Conservation (phyloP, 2,113 vertebrate species). For the Syngnathus floridae region DNA sequence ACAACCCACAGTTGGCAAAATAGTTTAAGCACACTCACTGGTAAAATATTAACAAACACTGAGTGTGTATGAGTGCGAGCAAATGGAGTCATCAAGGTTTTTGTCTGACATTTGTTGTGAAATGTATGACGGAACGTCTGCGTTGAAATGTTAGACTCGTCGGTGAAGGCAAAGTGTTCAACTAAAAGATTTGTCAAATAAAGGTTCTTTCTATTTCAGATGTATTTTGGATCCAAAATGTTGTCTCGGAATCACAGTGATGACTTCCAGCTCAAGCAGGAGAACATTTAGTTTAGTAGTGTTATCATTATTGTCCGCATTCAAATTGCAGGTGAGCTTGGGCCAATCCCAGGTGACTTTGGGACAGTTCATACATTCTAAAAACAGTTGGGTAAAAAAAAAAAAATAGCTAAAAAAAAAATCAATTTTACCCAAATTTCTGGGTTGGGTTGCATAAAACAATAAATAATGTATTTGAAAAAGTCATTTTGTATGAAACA, state of each 20-base stretch:
- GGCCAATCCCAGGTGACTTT: background rate
- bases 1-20: background rate
- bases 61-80: background rate
- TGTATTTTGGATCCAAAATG: constrained; percentile 40
- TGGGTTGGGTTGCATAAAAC: too few relatives aligned
- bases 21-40: constrained; percentile 6
- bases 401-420: too few relatives aligned
- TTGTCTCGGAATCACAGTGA: constrained; percentile 6
- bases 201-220: constrained; percentile 46
- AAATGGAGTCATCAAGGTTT: background rate
- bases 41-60: background rate
- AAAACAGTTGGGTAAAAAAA: too few relatives aligned
- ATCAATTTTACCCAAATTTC: too few relatives aligned
- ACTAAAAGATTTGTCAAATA: constrained; percentile 52
- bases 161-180: constrained; percentile 37
- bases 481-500: too few relatives aligned
- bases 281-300: background rate
- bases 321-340: background rate
- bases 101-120: constrained; percentile 11
- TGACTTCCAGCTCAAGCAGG: background rate
- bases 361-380: background rate
- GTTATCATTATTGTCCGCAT: too few relatives aligned
- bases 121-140: constrained; percentile 31
- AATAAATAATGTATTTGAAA: too few relatives aligned
- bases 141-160: constrained; percentile 34